A percentile compares a stretch with the other conserved stretches of the same genome.
Conservation (phyloP, 2,113 vertebrate species). For the Phasianus colchicus region DNA sequence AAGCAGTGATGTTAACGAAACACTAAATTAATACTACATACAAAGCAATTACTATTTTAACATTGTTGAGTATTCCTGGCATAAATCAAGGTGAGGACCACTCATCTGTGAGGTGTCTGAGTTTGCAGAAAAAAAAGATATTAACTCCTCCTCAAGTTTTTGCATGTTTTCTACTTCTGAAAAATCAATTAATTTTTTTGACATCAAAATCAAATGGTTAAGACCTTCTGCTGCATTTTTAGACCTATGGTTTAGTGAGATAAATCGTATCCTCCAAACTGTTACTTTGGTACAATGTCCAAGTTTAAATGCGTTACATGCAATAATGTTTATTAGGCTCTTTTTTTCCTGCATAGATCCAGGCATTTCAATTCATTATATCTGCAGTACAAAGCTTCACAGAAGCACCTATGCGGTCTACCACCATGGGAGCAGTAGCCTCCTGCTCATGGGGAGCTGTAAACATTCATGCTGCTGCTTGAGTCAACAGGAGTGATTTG, state of each 20-base stretch:
- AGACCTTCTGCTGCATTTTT: neutral
- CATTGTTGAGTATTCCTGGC: neutral
- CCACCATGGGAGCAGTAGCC: neutral
- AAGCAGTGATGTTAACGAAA: neutral
- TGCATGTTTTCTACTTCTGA: neutral
- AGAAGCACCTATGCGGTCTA: neutral
- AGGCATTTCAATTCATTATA: neutral
- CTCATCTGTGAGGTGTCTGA: neutral
- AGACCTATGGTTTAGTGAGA: neutral
- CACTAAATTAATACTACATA: neutral
- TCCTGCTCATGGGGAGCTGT: neutral
- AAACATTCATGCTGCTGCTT: neutral
- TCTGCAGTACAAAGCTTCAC: neutral
- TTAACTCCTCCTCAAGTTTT: neutral
- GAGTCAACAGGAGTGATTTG: neutral
- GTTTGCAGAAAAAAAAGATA: neutral
- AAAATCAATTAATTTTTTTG: neutral
- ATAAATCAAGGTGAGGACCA: neutral
- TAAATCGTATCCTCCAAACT: neutral
- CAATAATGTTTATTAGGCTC: neutral
- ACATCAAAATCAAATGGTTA: neutral
- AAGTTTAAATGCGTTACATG: neutral
- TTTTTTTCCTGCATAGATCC: neutral
- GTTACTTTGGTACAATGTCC: neutral
- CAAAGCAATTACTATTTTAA: neutral